A percentile compares a stretch with the other conserved stretches of the same genome.
Conservation (phyloP, 2,888 invertebrate genomes). For the Eulithis testata region DNA sequence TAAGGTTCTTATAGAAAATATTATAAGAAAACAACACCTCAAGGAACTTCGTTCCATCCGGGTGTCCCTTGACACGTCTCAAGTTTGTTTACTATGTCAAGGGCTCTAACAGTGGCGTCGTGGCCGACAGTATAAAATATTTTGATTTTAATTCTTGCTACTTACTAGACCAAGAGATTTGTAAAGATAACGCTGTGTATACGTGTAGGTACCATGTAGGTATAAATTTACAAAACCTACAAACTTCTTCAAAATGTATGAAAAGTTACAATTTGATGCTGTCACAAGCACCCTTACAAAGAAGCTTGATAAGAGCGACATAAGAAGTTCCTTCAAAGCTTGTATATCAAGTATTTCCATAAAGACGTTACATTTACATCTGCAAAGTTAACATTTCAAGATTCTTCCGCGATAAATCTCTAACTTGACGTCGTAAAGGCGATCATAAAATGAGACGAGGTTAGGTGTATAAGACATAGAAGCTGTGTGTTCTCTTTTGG, state of each 20-base stretch:
- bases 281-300: constrained; percentile 5
- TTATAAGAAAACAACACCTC: too few species aligned
- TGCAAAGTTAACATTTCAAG: constrained; percentile 42
- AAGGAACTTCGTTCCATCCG: too few species aligned
- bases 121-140: too few species aligned
- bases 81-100: too few species aligned
- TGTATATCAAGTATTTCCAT: constrained; percentile 30
- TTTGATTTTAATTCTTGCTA: too few species aligned
- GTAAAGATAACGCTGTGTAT: too few species aligned
- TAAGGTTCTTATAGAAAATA: too few species aligned
- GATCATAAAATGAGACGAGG: constrained; percentile 39
- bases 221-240: too few species aligned
- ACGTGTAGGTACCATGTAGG: too few species aligned
- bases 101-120: too few species aligned
- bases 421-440: constrained; percentile 44
- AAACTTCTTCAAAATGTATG: not conserved
- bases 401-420: constrained; percentile 43
- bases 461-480: constrained; percentile 13
- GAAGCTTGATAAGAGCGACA: constrained; percentile 22
- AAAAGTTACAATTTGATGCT: constrained; percentile 3
- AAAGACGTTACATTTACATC: constrained; percentile 34
- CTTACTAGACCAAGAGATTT: too few species aligned
- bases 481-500: not conserved
- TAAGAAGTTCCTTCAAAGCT: constrained; percentile 23
- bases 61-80: too few species aligned